Conservation (phyloP, 2,113 vertebrate species). For the Salvelinus fontinalis region DNA sequence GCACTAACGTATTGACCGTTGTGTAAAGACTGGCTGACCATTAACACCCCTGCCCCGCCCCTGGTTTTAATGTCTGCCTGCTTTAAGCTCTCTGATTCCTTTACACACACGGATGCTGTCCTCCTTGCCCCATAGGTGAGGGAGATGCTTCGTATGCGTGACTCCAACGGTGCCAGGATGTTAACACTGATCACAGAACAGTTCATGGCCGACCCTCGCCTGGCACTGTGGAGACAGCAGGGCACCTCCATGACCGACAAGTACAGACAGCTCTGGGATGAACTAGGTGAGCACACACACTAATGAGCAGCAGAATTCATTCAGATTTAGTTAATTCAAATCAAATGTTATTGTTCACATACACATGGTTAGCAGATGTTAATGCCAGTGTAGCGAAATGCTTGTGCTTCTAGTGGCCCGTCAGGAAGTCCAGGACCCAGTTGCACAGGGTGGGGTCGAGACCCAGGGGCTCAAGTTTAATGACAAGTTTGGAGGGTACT, state of each 20-base stretch:
- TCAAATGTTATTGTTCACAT: too few species aligned
- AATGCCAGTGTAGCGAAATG: too few species aligned
- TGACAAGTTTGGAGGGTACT: too few species aligned
- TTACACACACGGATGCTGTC: background rate
- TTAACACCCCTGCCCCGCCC: constrained; percentile 29
- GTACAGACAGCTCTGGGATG: constrained; percentile 98
- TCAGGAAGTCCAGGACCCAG: too few species aligned
- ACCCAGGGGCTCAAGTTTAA: too few species aligned
- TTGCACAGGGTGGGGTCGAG: too few species aligned
- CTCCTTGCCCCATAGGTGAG: constrained; percentile 79
- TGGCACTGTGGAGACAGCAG: constrained; percentile 95
- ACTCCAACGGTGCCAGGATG: constrained; percentile 97
- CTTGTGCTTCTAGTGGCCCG: too few species aligned
- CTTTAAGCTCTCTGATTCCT: constrained; percentile 41
- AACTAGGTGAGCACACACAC: constrained; percentile 68
- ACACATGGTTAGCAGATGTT: too few species aligned
- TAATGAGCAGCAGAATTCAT: too few species aligned
- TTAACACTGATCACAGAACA: constrained; percentile 97
- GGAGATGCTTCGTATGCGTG: constrained; percentile 98
- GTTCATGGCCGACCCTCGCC: constrained; percentile 96
- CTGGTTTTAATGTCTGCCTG: constrained; percentile 42
- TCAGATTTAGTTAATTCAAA: too few species aligned
- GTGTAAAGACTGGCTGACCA: constrained; percentile 57
- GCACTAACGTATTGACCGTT: constrained; percentile 50
- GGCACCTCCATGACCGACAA: constrained; percentile 99